Base-by-base conservation (phyloP, 2,113 vertebrate genomes). In the Candoia aspera region DNA sequence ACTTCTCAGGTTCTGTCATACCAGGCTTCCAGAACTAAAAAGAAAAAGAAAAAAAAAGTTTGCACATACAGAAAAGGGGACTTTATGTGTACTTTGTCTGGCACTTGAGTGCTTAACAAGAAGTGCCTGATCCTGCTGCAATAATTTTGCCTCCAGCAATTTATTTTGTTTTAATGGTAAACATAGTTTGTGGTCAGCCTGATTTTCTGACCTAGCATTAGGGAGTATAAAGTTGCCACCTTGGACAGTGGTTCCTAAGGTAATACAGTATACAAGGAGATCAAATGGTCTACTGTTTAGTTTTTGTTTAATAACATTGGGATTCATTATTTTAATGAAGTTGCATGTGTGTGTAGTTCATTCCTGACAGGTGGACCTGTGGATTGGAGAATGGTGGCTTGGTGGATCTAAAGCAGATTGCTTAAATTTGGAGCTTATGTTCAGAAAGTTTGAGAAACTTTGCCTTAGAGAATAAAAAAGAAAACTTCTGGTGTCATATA, bases 81-180 rank as follows among this genome's bases (percentile, higher is more conserved):
- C 46, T 90, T 62, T 86, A 1, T 79, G 92, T 94, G 84, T 88
- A 93, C 92, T 93, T 96, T 90, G 46, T 59, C 89, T 90, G 88
- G 87, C 57, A 17, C 21, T 84, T 88, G n/a, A 23, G 57, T 59
- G n/a, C 86, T 88, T 84, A 84, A 53, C 29, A 60, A 12, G 42
- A 46, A n/a, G 29, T 88, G 42, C 15, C 26, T 83, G 64, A 15
- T 79, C 24, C n/a, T 59, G 10, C 2, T 84, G 24, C 21, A 79
- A 54, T 64, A 29, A 12, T n/a, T 33, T 33, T 59, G 26, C 24
- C 19, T 54, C 12, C 86, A 8, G 58, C 19, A 86, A 54, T 21
- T 46, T 54, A 19, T 54, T 55, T 64, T 33, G 2, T 86, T 54
- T 86, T 13, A 10, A 54, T 33, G 8, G 19, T 86, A 15, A 33